Evolutionary conservation across 2,797 vertebrate genomes (phyloP).

Genomic region (Channallabes apus): DNA sequence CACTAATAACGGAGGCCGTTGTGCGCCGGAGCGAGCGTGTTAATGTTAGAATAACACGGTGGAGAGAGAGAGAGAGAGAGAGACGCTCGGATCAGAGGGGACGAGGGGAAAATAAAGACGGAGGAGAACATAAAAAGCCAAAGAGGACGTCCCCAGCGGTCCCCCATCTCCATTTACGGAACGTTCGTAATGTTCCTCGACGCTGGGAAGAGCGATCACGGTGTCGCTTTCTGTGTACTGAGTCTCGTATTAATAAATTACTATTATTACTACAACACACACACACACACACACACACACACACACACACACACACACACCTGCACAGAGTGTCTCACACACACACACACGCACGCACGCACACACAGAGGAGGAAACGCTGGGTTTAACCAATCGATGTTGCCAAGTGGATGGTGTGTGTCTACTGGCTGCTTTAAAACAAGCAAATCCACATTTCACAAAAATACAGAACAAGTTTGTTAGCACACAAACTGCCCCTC

Average conservation of each 20-base stretch:
- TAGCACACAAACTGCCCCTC: background rate
- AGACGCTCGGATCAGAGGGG: conserved; percentile 50
- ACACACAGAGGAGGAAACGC: background rate
- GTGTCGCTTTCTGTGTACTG: background rate
- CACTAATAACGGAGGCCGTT: conserved; percentile 48
- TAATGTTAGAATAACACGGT: conserved; percentile 67
- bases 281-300: too few species aligned
- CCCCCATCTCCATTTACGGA: background rate
- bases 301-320: too few species aligned
- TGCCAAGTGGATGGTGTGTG: background rate
- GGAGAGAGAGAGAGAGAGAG: conserved; percentile 14
- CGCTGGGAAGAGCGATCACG: background rate
- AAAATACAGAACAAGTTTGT: too few species aligned
- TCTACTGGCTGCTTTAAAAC: background rate
- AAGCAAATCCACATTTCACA: background rate
- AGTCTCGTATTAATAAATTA: conserved; percentile 15
- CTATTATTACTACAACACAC: background rate
- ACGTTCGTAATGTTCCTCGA: background rate
- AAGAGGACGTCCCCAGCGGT: background rate
- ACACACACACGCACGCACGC: too few species aligned
- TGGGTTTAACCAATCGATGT: background rate
- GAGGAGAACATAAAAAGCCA: conserved; percentile 52
- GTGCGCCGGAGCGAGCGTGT: conserved; percentile 23
- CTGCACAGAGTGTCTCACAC: too few species aligned
- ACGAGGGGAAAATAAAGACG: conserved; percentile 42